Conservation (phyloP, 1,140 invertebrate genomes). For the Cardiocondyla obscurior region DNA sequence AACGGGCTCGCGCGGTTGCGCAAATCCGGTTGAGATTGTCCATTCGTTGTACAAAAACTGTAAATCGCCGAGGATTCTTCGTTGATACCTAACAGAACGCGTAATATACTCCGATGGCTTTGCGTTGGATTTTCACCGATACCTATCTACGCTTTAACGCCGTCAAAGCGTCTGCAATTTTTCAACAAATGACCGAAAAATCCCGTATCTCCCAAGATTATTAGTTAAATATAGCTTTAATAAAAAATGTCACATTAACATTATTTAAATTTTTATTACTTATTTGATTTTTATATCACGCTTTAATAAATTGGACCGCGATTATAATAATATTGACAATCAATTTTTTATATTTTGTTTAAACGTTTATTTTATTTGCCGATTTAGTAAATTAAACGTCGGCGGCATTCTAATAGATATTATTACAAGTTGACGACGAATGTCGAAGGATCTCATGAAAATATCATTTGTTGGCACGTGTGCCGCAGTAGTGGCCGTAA, state of each 20-base stretch:
- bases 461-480: background rate
- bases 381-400: background rate
- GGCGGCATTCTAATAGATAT: background rate
- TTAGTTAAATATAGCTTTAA: background rate
- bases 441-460: background rate
- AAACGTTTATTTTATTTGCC: background rate
- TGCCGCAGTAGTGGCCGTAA: background rate
- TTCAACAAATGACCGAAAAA: background rate
- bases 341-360: too few relatives aligned
- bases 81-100: constrained; percentile 9
- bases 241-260: background rate
- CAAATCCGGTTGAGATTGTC: constrained; percentile 39
- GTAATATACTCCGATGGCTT: constrained; percentile 15
- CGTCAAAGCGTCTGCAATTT: background rate
- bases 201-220: background rate
- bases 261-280: background rate
- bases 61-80: constrained; percentile 29
- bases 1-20: constrained; percentile 21
- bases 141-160: background rate
- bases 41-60: background rate
- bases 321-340: too few relatives aligned
- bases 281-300: background rate
- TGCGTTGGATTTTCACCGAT: constrained; percentile 14
- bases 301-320: too few relatives aligned
- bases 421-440: background rate